A percentile compares a stretch with the other conserved stretches of the same genome.
phyloP scores from a whole-genome alignment of 1,140 invertebrate species.

The Zophobas morio region DNA sequence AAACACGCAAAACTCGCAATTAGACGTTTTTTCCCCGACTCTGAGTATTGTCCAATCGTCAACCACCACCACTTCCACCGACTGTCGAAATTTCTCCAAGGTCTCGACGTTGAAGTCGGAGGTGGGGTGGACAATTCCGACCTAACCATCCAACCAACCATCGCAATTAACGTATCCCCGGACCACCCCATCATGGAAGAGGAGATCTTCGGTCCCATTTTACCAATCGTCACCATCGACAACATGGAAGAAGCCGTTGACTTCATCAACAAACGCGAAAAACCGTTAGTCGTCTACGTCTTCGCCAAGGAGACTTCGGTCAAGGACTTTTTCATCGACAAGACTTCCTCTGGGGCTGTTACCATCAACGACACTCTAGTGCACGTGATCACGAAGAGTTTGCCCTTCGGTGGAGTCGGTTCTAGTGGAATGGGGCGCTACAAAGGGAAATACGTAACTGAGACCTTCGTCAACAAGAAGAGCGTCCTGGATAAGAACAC shows the following conservation, averaged over 20 bases:
- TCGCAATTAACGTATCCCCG: constrained; percentile 79
- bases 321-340: constrained; percentile 74
- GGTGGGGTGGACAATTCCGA: constrained; percentile 84
- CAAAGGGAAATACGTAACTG: constrained; percentile 91
- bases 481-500: constrained; percentile 84
- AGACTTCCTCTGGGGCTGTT: constrained; percentile 83
- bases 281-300: constrained; percentile 87
- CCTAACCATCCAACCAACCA: constrained; percentile 87
- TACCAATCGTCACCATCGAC: constrained; percentile 88
- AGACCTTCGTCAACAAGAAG: constrained; percentile 94
- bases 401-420: constrained; percentile 77
- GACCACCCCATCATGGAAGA: constrained; percentile 88
- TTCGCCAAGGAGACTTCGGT: constrained; percentile 78
- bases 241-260: constrained; percentile 92
- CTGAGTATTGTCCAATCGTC: constrained; percentile 88
- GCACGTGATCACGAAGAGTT: constrained; percentile 69
- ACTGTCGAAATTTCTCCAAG: constrained; percentile 71
- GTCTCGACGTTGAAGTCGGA: constrained; percentile 81
- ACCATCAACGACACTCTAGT: constrained; percentile 87
- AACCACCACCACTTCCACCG: constrained; percentile 83
- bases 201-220: constrained; percentile 95
- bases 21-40: constrained; percentile 88
- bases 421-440: constrained; percentile 92
- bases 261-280: constrained; percentile 84
- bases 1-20: constrained; percentile 77